Evolutionary conservation across 2,113 vertebrate species (phyloP).

Genomic region (Grantiella picta): DNA sequence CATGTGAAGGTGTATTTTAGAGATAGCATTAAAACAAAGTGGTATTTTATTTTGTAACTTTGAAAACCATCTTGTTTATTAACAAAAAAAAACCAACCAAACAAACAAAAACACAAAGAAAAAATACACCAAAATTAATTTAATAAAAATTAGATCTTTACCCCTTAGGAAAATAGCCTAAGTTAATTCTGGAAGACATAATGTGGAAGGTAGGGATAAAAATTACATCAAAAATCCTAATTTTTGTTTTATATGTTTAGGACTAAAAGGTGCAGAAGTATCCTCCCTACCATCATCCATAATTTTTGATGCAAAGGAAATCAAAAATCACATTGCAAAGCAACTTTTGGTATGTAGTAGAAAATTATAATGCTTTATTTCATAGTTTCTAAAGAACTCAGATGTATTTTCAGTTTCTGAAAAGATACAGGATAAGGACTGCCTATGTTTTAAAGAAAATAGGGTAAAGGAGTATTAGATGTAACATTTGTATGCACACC

Average conservation of each 20-base stretch:
- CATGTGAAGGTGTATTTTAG: background rate
- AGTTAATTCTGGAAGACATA: background rate
- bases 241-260: constrained; percentile 64
- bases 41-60: background rate
- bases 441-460: background rate
- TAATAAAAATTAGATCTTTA: background rate
- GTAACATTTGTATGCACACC: background rate
- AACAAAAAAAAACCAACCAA: too few species aligned
- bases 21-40: background rate
- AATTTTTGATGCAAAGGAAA: constrained; percentile 84
- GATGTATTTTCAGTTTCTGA: background rate
- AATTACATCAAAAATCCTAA: background rate
- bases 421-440: background rate
- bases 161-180: background rate
- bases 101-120: too few species aligned
- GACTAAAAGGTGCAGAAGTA: constrained; percentile 89
- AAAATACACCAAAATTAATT: background rate
- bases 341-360: constrained; percentile 82
- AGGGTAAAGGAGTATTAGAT: background rate
- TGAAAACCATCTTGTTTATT: background rate
- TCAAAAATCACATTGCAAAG: constrained; percentile 78
- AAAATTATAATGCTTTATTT: background rate
- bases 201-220: background rate
- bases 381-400: background rate
- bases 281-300: constrained; percentile 83